phyloP scores from a whole-genome alignment of 2,797 vertebrate genomes.

The Acrossocheilus wenchowensis region DNA sequence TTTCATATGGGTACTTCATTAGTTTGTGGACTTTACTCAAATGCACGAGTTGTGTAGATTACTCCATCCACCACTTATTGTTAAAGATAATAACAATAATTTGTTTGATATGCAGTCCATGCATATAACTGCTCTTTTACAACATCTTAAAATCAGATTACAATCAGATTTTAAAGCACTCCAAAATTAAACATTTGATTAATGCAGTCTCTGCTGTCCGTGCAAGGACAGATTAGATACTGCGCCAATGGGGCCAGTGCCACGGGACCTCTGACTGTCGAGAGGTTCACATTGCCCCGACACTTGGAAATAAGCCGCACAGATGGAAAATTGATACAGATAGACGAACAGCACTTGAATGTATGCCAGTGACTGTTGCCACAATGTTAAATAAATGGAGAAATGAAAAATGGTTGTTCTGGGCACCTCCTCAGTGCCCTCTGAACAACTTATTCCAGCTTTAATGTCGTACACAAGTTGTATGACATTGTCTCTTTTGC shows the following conservation, averaged over 20 bases:
- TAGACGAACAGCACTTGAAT: slow-evolving; percentile 3
- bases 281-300: not conserved
- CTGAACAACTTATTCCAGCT: not conserved
- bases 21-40: not conserved
- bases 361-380: slow-evolving; percentile 26
- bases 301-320: slow-evolving; percentile 21
- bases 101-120: not conserved
- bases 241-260: slow-evolving; percentile 16
- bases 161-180: not conserved
- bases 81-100: not conserved
- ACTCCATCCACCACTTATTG: not conserved
- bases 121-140: not conserved
- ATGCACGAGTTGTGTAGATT: not conserved
- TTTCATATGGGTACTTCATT: not conserved
- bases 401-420: not conserved
- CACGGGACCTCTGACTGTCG: slow-evolving; percentile 1
- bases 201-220: not conserved
- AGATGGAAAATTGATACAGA: slow-evolving; percentile 33
- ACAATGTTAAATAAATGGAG: not conserved
- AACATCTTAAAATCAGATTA: not conserved
- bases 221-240: slow-evolving; percentile 1
- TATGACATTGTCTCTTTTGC: not conserved
- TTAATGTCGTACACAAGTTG: not conserved
- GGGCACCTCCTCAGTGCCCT: not conserved
- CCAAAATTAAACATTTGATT: not conserved